Evolutionary conservation across 2,797 vertebrate genomes (phyloP), one percentile per base, ranked within the genome.

Genomic region (Arnoldichthys spilopterus): DNA sequence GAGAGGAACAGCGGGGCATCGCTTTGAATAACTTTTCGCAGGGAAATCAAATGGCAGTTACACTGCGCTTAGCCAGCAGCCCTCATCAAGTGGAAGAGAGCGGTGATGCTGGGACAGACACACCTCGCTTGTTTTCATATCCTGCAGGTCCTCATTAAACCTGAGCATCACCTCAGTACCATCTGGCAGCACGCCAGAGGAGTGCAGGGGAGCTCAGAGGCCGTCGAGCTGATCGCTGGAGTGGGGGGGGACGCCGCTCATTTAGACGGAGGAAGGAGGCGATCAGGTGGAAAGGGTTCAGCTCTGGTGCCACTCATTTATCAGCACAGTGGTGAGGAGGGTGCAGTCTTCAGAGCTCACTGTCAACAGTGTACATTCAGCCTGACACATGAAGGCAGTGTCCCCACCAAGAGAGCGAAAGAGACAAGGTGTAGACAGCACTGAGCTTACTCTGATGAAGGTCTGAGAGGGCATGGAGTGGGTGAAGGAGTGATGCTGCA

Each of bases 91-190:
- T 54, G 26, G 24, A 24, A 34, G 43, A 37, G 51, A 79, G 77
- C 11, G 20, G 15, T 13, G 20, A 74, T n/a, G 22, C 34, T 51
- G 40, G 67, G 58, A 72, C 56, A 75, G 64, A 62, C 76, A 73
- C 40, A 59, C 45, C 40, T 58, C 47, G 30, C 54, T 66, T 81
- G 76, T 63, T 78, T 85, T 83, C 82, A 83, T 76, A 76, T 83
- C 76, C 81, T 76, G 72, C 68, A 78, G 78, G 77, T 78, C 79
- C 74, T 83, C 78, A 81, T 83, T 85, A 85, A 85, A 78, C 75
- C 78, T 64, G 54, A 71, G 74, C 64, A 79, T 64, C 67, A 76
- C 74, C 74, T 78, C 53, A 20, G 58, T 76, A 66, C 72, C 81
- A 68, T 78, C 67, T 85, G 78, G 81, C 72, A 81, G 72, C 75